Conservation (phyloP, 1,140 invertebrate species). For the Calosoma granatense region DNA sequence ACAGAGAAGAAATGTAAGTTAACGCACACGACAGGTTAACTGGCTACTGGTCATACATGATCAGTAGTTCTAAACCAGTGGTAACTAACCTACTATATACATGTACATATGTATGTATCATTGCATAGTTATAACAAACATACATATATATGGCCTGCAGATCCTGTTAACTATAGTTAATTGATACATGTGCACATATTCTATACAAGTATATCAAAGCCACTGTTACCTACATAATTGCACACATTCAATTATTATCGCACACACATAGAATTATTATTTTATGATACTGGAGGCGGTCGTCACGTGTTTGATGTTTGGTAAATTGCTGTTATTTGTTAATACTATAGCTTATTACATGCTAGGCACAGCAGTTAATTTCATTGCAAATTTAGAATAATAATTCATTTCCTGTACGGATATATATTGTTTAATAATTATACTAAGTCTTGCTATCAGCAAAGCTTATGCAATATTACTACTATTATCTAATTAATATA, state of each 20-base stretch:
- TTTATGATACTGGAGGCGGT: neutral
- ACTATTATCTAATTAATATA: no score
- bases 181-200: slow-evolving; percentile 3
- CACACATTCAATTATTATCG: neutral
- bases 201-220: neutral
- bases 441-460: no score
- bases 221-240: neutral
- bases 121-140: neutral
- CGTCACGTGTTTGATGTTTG: neutral
- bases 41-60: neutral
- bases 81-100: neutral
- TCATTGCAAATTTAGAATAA: neutral
- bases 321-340: neutral
- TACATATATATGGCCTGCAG: no score
- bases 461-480: no score
- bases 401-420: neutral
- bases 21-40: neutral
- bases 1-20: neutral
- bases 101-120: slow-evolving; percentile 3
- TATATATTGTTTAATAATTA: no score
- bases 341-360: neutral
- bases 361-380: neutral
- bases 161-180: no score
- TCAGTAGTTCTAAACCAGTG: neutral
- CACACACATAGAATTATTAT: neutral